A percentile compares a stretch with the other conserved stretches of the same genome.
These are phyloP conservation scores for Leptinotarsa undecemlineata DNA, from an alignment of 1,140 invertebrate genomes.

Conservation along the genomic window DNA sequence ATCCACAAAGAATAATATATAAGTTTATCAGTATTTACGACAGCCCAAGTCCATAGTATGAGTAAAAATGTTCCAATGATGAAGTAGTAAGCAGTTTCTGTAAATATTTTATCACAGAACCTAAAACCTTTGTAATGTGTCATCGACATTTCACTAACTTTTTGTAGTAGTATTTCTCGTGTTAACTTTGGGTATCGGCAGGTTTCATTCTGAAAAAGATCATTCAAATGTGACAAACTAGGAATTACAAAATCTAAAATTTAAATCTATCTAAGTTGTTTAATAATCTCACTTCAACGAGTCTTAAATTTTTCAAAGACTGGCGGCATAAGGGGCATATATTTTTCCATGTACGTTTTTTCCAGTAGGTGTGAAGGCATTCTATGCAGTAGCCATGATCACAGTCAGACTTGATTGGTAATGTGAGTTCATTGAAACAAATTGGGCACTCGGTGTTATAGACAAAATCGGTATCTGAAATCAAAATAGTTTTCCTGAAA, in stretches of 20 bases:
- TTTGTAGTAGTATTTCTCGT: not conserved
- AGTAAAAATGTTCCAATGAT: constrained; percentile 4
- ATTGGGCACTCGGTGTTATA: constrained; percentile 34
- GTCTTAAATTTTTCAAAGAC: constrained; percentile 14
- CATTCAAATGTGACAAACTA: too few species aligned
- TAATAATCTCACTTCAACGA: constrained; percentile 9
- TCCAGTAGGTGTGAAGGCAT: constrained; percentile 30
- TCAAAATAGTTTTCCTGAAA: not conserved
- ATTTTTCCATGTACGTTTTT: constrained; percentile 21
- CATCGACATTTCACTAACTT: not conserved
- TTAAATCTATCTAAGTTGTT: too few species aligned
- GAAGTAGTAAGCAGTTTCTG: not conserved
- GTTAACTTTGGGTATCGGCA: not conserved
- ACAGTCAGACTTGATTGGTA: constrained; percentile 28
- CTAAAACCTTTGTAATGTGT: not conserved
- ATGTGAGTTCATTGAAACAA: constrained; percentile 28
- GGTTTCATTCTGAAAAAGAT: not conserved
- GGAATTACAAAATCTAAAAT: too few species aligned
- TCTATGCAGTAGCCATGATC: constrained; percentile 35
- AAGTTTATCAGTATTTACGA: not conserved
- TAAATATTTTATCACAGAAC: not conserved
- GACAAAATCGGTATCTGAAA: constrained; percentile 20
- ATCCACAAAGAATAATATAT: constrained; percentile 7
- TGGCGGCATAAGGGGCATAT: constrained; percentile 12
- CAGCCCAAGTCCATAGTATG: constrained; percentile 1